These are phyloP conservation scores for Brachyhypopomus gauderio DNA, from an alignment of 2,113 vertebrate species.

Conservation along the genomic window DNA sequence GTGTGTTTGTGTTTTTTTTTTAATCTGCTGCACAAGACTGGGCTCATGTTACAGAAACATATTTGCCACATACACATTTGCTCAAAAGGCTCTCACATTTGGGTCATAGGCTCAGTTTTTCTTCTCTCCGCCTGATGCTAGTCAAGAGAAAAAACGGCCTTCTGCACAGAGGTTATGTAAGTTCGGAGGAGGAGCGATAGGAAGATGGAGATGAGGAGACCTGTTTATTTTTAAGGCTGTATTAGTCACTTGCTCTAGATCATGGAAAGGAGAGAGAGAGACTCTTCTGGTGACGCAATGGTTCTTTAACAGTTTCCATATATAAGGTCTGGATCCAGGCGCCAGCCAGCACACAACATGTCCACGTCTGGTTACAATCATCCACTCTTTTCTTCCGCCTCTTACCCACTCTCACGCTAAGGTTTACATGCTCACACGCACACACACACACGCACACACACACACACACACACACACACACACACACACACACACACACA, in stretches of 20 bases:
- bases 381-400: slow-evolving; percentile 38
- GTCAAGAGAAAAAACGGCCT: not conserved
- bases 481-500: not conserved
- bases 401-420: slow-evolving; percentile 46
- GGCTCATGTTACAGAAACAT: not conserved
- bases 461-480: slow-evolving; percentile 23
- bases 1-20: not conserved
- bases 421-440: slow-evolving; percentile 21
- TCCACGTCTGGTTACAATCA: slow-evolving; percentile 76
- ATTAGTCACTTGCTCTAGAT: slow-evolving; percentile 62
- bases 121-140: not conserved
- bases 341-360: slow-evolving; percentile 68
- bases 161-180: slow-evolving; percentile 63
- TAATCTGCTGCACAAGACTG: no score
- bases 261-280: slow-evolving; percentile 48
- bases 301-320: slow-evolving; percentile 78
- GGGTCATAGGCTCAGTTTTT: not conserved
- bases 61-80: not conserved
- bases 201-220: slow-evolving; percentile 63
- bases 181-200: slow-evolving; percentile 58
- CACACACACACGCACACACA: slow-evolving; percentile 16
- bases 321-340: slow-evolving; percentile 65
- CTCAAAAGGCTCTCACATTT: not conserved
- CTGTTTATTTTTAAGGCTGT: slow-evolving; percentile 63
- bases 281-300: slow-evolving; percentile 68